Evolutionary conservation across 2,113 vertebrate species (phyloP).

Genomic region (Anolis sagrei): DNA sequence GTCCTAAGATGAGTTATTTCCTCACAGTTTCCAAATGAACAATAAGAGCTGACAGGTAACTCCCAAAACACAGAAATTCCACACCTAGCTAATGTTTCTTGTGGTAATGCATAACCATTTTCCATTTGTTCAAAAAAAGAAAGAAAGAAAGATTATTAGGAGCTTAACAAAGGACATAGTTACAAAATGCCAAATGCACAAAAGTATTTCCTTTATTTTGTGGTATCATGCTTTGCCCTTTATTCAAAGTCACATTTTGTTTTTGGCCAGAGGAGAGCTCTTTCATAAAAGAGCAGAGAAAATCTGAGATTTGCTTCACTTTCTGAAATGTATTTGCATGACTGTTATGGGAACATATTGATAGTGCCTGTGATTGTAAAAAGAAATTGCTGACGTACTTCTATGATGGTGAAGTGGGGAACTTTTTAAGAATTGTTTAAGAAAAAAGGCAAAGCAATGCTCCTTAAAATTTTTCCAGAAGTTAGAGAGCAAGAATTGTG

Average conservation of each 20-base stretch:
- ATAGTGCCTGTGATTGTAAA: neutral
- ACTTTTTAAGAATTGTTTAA: neutral
- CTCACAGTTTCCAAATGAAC: slow-evolving; percentile 42
- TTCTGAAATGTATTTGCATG: neutral
- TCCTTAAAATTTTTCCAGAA: slow-evolving; percentile 2
- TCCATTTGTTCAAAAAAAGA: slow-evolving; percentile 23
- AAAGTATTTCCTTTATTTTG: neutral
- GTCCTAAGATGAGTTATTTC: slow-evolving; percentile 56
- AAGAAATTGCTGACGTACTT: too few species aligned
- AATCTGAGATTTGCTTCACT: neutral
- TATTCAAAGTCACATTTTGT: neutral
- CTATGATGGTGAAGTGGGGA: too few species aligned
- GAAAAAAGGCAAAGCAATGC: neutral
- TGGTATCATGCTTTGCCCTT: neutral
- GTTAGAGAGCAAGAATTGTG: neutral
- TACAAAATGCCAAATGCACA: neutral
- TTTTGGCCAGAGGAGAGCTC: neutral
- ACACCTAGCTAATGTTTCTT: slow-evolving; percentile 21
- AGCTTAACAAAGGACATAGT: neutral
- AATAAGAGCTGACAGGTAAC: slow-evolving; percentile 54
- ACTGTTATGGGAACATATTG: neutral
- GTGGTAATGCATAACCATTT: slow-evolving; percentile 29
- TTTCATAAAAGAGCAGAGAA: neutral
- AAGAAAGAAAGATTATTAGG: neutral
- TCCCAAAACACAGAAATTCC: slow-evolving; percentile 46